phyloP scores from a whole-genome alignment of 2,113 vertebrate genomes.

The Dolichotis patagonum region DNA sequence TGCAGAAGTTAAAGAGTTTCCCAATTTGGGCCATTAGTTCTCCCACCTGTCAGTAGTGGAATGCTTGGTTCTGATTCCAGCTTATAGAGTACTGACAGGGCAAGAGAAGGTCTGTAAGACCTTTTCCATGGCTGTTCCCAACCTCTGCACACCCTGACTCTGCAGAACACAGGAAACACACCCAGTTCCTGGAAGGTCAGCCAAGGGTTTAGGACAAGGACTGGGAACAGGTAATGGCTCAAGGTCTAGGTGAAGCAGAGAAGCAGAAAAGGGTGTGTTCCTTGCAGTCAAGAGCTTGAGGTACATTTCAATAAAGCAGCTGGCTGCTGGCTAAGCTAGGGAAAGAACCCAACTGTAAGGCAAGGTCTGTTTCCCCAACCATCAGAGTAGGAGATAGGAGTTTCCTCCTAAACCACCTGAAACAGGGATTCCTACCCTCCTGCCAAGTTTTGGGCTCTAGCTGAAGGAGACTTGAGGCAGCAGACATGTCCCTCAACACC shows the following conservation, averaged over 20 bases:
- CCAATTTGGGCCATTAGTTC: not conserved
- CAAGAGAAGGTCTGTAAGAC: not conserved
- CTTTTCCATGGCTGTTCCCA: not conserved
- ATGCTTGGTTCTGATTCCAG: not conserved
- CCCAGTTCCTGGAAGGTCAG: not conserved
- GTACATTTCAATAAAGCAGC: slow-evolving; percentile 5
- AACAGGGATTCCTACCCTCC: not conserved
- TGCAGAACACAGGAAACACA: not conserved
- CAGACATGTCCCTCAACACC: not conserved
- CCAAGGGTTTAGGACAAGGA: not conserved
- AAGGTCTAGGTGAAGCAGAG: not conserved
- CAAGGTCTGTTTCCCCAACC: not conserved
- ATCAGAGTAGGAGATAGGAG: not conserved
- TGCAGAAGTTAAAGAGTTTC: not conserved
- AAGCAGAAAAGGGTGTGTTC: not conserved
- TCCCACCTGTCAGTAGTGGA: not conserved
- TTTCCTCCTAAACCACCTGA: not conserved
- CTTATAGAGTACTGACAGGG: not conserved
- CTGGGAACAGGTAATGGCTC: not conserved
- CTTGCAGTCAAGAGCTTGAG: not conserved
- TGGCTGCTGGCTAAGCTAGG: not conserved
- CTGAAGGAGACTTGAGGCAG: not conserved
- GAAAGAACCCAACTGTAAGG: not conserved
- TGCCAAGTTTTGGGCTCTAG: not conserved
- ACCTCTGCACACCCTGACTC: not conserved